A percentile compares a stretch with the other conserved stretches of the same genome.
phyloP scores from a whole-genome alignment of 2,113 vertebrate genomes.

The Murina feae region DNA sequence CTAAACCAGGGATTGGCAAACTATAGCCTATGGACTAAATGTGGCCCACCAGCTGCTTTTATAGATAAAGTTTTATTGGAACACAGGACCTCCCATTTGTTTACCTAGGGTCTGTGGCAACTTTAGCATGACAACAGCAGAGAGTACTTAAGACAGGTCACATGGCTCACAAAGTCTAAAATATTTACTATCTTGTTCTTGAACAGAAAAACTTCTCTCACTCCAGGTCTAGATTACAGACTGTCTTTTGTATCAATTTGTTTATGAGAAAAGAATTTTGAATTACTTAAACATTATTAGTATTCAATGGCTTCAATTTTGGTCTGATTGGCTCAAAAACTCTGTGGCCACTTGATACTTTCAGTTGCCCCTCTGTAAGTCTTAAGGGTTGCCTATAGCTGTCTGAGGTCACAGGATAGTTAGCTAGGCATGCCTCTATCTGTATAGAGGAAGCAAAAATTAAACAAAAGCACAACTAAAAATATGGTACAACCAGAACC shows the following conservation, averaged over 20 bases:
- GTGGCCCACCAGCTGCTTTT: not conserved
- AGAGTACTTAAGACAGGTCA: not conserved
- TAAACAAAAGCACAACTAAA: not conserved
- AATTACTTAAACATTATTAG: not conserved
- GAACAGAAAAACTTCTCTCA: not conserved
- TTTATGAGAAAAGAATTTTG: constrained; percentile 24
- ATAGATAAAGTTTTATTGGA: not conserved
- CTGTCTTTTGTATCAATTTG: not conserved
- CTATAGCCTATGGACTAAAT: not conserved
- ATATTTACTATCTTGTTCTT: not conserved
- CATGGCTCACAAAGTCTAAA: not conserved
- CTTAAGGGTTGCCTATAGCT: not conserved
- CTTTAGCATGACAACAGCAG: not conserved
- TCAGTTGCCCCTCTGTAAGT: not conserved
- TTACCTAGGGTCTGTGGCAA: not conserved
- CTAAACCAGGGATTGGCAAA: not conserved
- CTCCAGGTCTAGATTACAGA: not conserved
- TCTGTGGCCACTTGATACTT: not conserved
- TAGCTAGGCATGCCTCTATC: not conserved
- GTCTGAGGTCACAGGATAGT: not conserved
- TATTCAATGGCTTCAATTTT: not conserved
- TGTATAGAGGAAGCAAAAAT: not conserved
- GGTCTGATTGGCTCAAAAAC: not conserved
- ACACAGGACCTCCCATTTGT: not conserved
- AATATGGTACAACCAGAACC: not conserved